These are phyloP conservation scores for Tipula confusa DNA, from an alignment of 2,888 invertebrate genomes.

Conservation along the genomic window DNA sequence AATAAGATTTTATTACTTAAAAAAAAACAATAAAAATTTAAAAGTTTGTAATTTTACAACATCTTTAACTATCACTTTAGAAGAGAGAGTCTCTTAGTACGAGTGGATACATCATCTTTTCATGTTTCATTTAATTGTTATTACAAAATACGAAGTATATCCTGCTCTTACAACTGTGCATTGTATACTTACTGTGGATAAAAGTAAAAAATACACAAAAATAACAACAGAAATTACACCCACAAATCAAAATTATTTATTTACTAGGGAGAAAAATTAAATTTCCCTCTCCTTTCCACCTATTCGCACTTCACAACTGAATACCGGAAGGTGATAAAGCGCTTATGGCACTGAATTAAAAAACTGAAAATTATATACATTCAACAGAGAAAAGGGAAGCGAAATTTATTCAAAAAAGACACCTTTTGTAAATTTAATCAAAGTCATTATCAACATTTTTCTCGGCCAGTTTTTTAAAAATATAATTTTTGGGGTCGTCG, in stretches of 20 bases:
- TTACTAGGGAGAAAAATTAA: neutral
- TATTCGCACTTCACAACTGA: neutral
- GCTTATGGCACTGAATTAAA: neutral
- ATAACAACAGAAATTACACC: neutral
- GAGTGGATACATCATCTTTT: neutral
- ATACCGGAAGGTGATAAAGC: conserved; percentile 6
- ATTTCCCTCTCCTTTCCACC: neutral
- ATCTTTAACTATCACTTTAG: neutral
- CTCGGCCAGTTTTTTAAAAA: neutral
- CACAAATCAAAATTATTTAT: neutral
- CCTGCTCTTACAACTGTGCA: neutral
- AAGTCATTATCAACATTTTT: neutral
- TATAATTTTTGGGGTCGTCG: neutral
- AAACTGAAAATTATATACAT: neutral
- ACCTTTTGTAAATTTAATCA: conserved; percentile 9
- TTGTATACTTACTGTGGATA: neutral
- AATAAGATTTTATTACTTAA: neutral
- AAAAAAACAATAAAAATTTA: too few relatives aligned
- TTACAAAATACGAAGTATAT: neutral
- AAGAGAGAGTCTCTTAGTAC: neutral
- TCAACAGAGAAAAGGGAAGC: neutral
- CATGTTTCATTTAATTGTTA: neutral
- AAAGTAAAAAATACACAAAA: neutral
- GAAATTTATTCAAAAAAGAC: neutral
- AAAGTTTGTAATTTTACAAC: neutral